A percentile compares a stretch with the other conserved stretches of the same genome.
phyloP scores from a whole-genome alignment of 2,113 vertebrate species.

The Ranitomeya imitator region DNA sequence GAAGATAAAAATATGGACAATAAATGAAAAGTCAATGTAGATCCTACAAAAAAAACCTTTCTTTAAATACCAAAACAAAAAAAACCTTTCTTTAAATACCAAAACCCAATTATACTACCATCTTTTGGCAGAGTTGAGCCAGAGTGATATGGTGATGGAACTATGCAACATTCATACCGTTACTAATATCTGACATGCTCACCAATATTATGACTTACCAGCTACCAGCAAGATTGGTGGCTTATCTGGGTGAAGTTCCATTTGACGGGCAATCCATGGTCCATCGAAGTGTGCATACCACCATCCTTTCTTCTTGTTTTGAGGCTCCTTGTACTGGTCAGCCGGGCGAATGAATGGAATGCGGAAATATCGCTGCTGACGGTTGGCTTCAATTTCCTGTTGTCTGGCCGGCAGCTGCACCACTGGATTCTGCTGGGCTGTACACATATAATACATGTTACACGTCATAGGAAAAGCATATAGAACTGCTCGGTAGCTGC shows the following conservation, averaged over 20 bases:
- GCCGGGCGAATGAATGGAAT: constrained; percentile 95
- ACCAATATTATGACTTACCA: constrained; percentile 72
- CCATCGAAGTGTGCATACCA: constrained; percentile 99
- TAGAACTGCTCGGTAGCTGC: neutral
- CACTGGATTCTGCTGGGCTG: constrained; percentile 85
- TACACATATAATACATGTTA: constrained; percentile 27
- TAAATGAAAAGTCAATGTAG: no score
- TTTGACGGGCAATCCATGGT: constrained; percentile 94
- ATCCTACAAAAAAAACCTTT: no score
- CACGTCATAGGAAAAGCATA: neutral
- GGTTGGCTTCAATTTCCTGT: constrained; percentile 82
- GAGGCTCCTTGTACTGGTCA: constrained; percentile 92
- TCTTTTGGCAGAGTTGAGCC: neutral
- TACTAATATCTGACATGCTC: neutral
- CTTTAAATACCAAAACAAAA: no score
- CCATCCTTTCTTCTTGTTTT: constrained; percentile 96
- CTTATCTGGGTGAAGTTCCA: constrained; percentile 98
- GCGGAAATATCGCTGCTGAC: constrained; percentile 94
- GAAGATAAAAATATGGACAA: no score
- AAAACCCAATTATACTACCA: no score
- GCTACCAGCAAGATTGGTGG: constrained; percentile 94
- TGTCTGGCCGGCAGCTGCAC: constrained; percentile 80
- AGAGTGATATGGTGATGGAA: neutral
- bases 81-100: no score
- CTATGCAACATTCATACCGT: neutral